Conservation (phyloP, 1,140 invertebrate species). For the Lasaia peninsularis region DNA sequence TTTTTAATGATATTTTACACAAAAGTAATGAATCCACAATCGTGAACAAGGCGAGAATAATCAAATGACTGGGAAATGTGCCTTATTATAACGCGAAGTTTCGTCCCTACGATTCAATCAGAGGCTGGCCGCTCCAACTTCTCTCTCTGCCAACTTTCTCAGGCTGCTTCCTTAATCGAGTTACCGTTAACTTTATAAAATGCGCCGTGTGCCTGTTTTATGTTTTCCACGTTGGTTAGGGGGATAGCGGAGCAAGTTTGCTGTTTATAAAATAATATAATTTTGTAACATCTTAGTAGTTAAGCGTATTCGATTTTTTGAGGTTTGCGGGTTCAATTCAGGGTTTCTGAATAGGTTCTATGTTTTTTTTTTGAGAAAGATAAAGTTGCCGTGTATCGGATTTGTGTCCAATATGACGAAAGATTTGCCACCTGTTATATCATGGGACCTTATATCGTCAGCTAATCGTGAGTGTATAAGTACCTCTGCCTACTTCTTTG, state of each 20-base stretch:
- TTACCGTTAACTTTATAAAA: conserved; percentile 64
- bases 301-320: too few species aligned
- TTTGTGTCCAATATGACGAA: too few species aligned
- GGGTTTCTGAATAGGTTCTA: too few species aligned
- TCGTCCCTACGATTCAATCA: conserved; percentile 41
- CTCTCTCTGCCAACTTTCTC: conserved; percentile 40
- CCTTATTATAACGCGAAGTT: conserved; percentile 20
- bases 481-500: too few species aligned
- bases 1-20: neutral
- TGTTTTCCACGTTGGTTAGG: conserved; percentile 45
- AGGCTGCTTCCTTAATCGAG: conserved; percentile 56
- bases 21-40: conserved; percentile 10
- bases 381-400: too few species aligned
- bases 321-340: too few species aligned
- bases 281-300: too few species aligned
- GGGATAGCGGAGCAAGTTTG: neutral
- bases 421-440: too few species aligned
- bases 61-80: conserved; percentile 19
- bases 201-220: conserved; percentile 54
- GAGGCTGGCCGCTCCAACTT: conserved; percentile 30
- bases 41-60: conserved; percentile 9
- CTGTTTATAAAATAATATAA: neutral
- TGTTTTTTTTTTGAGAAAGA: too few species aligned
- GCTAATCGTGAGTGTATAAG: too few species aligned
- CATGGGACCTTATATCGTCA: too few species aligned